phyloP scores from a whole-genome alignment of 2,797 vertebrate genomes.

The Gymnothorax reevesii region DNA sequence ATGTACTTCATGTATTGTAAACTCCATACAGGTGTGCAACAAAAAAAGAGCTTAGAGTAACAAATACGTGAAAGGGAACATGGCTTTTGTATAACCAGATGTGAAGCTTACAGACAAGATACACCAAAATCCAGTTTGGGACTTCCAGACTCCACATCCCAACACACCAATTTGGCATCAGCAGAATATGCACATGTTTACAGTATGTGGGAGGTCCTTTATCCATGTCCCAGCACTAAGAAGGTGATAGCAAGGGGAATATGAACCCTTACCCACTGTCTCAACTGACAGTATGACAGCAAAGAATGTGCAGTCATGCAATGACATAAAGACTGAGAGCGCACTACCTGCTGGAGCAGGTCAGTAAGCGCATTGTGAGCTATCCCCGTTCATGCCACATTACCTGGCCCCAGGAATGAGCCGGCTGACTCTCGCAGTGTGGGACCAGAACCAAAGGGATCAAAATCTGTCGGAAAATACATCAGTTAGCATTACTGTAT shows the following conservation, averaged over 20 bases:
- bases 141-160: not conserved
- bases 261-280: not conserved
- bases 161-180: not conserved
- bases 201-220: not conserved
- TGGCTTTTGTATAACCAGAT: not conserved
- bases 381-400: constrained; percentile 38
- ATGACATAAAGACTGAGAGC: constrained; percentile 82
- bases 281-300: not conserved
- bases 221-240: not conserved
- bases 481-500: not conserved
- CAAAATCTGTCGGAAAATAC: constrained; percentile 69
- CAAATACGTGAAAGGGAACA: not conserved
- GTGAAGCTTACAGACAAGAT: not conserved
- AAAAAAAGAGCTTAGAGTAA: not conserved
- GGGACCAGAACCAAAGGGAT: constrained; percentile 85
- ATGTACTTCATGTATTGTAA: not conserved
- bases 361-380: constrained; percentile 67
- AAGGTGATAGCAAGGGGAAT: not conserved
- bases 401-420: constrained; percentile 85
- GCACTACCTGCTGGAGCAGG: constrained; percentile 87
- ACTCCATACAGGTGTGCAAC: not conserved
- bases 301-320: not conserved
- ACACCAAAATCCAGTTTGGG: not conserved
- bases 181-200: not conserved
- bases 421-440: constrained; percentile 87